Base-by-base conservation (phyloP, 1,140 invertebrate species). In the Saccostrea echinata region DNA sequence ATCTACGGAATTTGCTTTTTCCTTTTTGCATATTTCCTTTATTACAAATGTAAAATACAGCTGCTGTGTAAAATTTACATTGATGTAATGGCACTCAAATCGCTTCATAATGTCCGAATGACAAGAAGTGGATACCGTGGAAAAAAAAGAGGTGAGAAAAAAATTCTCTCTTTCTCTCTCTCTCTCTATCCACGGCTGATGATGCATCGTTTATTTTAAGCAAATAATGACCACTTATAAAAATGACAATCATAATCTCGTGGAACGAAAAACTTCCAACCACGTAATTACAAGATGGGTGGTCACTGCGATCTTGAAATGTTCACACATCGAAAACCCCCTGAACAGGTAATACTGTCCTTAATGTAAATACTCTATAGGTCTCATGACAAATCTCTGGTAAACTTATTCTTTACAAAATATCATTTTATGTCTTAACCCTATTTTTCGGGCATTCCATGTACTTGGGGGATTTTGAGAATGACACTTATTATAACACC, bases 341-440 rank as follows among this genome's bases (percentile, higher is more conserved):
- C 27, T 33, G 27, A 30, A 76, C 68, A 76, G 68, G 68, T 76
- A 76, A 30, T 51, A 83, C 51, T 82, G n/a, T 33, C 35, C 80
- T 51, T n/a, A 82, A 82, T n/a, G 51, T 51, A 83, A 83, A 51
- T 52, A 83, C 21, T 53, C n/a, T 82, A 43, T 82, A 43, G n/a
- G 81, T 53, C 52, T 52, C 24, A 43, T 51, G 81, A 83, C 81
- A 53, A 53, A 51, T 12, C 35, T 8, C 21, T n/a, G 21, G 35
- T 53, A 83, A 43, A 83, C 43, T 83, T 83, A 83, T 83, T 83
- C 81, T 83, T 43, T 51, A 52, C 81, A 52, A 83, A 83, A 51
- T 83, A 53, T 83, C 81, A 52, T 52, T 83, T 51, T 83, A 51
- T 83, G n/a, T 52, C 33, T 53, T 16, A 51, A 83, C 33, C 35